These are phyloP conservation scores for Doryteuthis pealeii DNA, from an alignment of 1,140 invertebrate genomes.

Conservation along the genomic window DNA sequence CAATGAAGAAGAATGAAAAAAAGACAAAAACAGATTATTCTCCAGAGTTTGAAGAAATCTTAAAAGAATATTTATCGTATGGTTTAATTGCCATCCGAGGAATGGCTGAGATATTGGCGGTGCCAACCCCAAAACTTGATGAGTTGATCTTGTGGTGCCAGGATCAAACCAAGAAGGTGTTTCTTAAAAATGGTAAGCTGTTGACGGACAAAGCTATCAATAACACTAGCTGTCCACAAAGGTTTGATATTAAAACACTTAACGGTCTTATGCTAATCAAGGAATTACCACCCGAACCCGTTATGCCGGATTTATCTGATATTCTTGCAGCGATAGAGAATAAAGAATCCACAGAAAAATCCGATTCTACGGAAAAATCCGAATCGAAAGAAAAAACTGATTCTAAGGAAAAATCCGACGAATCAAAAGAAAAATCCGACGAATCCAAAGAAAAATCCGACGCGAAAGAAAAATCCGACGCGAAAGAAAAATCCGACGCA, in stretches of 20 bases:
- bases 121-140: slow-evolving; percentile 36
- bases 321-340: no score
- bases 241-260: slow-evolving; percentile 38
- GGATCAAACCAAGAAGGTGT: slow-evolving; percentile 44
- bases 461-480: no score
- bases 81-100: slow-evolving; percentile 45
- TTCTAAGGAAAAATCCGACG: no score
- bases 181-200: slow-evolving; percentile 43
- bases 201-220: slow-evolving; percentile 41
- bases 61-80: slow-evolving; percentile 44
- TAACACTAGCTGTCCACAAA: slow-evolving; percentile 43
- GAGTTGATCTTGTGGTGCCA: slow-evolving; percentile 46
- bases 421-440: no score
- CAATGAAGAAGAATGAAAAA: slow-evolving; percentile 34
- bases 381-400: no score
- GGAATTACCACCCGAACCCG: background rate
- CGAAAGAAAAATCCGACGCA: no score
- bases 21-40: slow-evolving; percentile 26
- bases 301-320: no score
- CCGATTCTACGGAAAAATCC: no score
- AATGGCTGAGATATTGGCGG: slow-evolving; percentile 36
- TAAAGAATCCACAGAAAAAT: no score
- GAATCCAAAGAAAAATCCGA: no score
- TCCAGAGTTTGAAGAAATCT: slow-evolving; percentile 39
- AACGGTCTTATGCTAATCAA: slow-evolving; percentile 25